Conservation (phyloP, 2,113 vertebrate genomes). For the Vicugna pacos region DNA sequence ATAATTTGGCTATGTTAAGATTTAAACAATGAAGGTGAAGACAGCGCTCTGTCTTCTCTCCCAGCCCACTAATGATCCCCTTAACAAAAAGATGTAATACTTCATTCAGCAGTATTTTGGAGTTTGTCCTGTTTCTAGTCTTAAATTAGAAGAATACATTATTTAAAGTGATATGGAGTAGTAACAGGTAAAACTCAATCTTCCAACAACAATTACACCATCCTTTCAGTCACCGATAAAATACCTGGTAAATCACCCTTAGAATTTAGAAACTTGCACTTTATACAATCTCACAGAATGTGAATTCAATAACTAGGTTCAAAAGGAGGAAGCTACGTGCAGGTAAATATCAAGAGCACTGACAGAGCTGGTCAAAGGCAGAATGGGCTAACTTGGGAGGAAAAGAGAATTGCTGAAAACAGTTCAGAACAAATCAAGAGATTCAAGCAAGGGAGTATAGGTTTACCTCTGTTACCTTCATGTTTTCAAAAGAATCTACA, state of each 20-base stretch:
- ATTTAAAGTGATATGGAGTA: conserved; percentile 5
- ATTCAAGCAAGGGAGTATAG: background rate
- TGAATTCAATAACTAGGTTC: conserved; percentile 15
- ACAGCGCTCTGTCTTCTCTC: background rate
- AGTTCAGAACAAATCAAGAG: conserved; percentile 47
- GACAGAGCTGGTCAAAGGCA: conserved; percentile 4
- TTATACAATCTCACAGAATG: conserved; percentile 1
- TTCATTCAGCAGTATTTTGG: background rate
- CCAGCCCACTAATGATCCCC: background rate
- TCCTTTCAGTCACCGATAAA: background rate
- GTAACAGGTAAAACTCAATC: background rate
- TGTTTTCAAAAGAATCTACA: conserved; percentile 35
- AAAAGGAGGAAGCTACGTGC: background rate
- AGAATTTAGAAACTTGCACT: conserved; percentile 35
- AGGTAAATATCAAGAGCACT: conserved; percentile 28
- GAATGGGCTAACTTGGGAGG: background rate
- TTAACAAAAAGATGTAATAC: background rate
- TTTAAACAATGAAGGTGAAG: conserved; percentile 36
- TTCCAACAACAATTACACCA: conserved; percentile 13
- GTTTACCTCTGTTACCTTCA: conserved; percentile 31
- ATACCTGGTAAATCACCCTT: background rate
- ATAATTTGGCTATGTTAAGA: background rate
- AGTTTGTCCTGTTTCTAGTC: conserved; percentile 30
- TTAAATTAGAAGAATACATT: conserved; percentile 33
- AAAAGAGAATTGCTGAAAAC: background rate